Evolutionary conservation across 2,888 invertebrate genomes (phyloP).

Genomic region (Hyles lineata): DNA sequence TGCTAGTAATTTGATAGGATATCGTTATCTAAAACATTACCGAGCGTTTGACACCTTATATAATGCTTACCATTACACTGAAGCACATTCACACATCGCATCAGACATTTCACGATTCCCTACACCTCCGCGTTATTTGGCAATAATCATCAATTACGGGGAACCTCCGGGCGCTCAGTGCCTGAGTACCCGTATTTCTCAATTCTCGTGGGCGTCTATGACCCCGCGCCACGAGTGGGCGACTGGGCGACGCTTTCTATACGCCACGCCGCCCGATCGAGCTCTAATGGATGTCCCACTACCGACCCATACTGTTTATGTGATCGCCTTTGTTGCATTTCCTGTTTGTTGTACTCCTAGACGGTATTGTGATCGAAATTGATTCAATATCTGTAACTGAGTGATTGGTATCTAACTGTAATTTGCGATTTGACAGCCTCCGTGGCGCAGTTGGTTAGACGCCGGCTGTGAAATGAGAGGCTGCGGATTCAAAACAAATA

Average conservation of each 20-base stretch:
- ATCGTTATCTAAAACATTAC: neutral
- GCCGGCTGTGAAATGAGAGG: no score
- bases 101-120: slow-evolving; percentile 5
- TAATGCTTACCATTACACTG: slow-evolving; percentile 10
- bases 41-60: neutral
- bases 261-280: slow-evolving; percentile 51
- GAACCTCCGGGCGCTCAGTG: slow-evolving; percentile 54
- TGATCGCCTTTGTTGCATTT: slow-evolving; percentile 38
- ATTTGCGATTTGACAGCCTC: no score
- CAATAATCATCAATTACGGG: slow-evolving; percentile 70
- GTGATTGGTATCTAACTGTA: no score
- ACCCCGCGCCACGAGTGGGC: slow-evolving; percentile 79
- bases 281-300: slow-evolving; percentile 51
- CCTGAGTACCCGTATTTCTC: slow-evolving; percentile 56
- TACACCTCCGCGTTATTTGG: slow-evolving; percentile 57
- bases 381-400: neutral
- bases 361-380: neutral
- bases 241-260: slow-evolving; percentile 75
- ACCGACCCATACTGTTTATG: slow-evolving; percentile 35
- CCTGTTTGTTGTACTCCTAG: slow-evolving; percentile 4
- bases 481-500: no score
- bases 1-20: neutral
- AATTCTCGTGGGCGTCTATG: slow-evolving; percentile 70
- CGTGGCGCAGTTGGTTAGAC: no score
- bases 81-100: neutral